Evolutionary conservation across 2,797 vertebrate species (phyloP), one percentile per base, ranked within the genome.

Genomic region (Melanogrammus aeglefinus): DNA sequence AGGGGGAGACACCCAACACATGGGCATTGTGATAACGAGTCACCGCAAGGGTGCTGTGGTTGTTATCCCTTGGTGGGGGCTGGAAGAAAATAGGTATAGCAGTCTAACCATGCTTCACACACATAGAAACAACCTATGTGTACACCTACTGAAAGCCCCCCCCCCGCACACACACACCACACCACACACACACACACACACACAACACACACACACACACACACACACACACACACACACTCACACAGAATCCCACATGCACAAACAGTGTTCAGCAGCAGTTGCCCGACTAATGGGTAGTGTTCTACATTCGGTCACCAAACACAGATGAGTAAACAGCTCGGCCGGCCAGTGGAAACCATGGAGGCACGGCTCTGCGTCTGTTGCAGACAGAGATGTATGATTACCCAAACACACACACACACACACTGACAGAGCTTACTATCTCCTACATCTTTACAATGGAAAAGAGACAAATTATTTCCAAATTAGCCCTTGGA

Each of bases 301-400:
- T 85, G 76, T 83, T 86, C 79, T 83, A 88, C 85, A 85, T 74
- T 78, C 79, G 57, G 66, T 77, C 35, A 69, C 74, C 80, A 87
- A 88, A 88, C 77, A 88, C 82, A 89, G 83, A 88, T 87, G 86
- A 86, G 84, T 80, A 88, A 87, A 88, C 82, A 86, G 70, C 72
- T 38, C 44, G 76, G 63, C 44, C 74, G 83, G 88, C 84, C 82
- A 69, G 29, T 1, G 47, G 24, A 18, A 33, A 72, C 72, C 36
- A 72, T 36, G 79, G 78, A 33, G 76, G 72, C 78, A 27, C 0
- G 24, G 0, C 79, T 51, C 51, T 57, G n/a, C 66, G n/a, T 75
- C 21, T 21, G n/a, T 44, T 27, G 57, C 24, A 51, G 39, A 47
- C 44, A 33, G 35, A 24, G 35, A 74, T 27, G 12, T 41, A 14